A percentile compares a stretch with the other conserved stretches of the same genome.
Conservation (phyloP, 1,140 invertebrate species). For the Macrotrachela quadricornifera region DNA sequence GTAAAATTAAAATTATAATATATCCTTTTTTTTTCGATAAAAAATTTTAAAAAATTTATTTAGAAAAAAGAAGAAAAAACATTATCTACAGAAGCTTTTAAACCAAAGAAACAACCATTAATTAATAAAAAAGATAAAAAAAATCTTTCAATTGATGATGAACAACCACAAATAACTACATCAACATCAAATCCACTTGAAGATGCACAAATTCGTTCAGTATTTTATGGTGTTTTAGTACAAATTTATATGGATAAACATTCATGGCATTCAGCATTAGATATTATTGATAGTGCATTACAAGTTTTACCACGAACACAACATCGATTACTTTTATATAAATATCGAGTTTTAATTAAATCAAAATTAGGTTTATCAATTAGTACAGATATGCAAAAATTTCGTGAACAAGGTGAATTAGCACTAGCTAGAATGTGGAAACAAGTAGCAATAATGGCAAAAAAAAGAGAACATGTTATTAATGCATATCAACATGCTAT, state of each 20-base stretch:
- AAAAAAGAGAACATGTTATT: slow-evolving; percentile 20
- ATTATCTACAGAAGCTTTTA: too few relatives aligned
- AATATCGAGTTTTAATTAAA: slow-evolving; percentile 27
- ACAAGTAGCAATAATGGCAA: slow-evolving; percentile 22
- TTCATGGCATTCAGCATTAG: slow-evolving; percentile 22
- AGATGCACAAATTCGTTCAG: too few relatives aligned
- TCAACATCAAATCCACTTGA: too few relatives aligned
- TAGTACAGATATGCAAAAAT: slow-evolving; percentile 28
- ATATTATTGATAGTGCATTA: slow-evolving; percentile 26
- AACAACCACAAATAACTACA: slow-evolving; percentile 9
- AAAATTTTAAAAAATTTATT: too few relatives aligned
- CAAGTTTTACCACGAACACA: slow-evolving; percentile 26
- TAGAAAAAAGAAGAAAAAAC: too few relatives aligned
- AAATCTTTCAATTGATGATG: too few relatives aligned
- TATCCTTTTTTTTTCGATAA: too few relatives aligned
- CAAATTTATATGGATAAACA: slow-evolving; percentile 26
- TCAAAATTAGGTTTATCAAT: slow-evolving; percentile 24
- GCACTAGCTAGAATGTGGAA: slow-evolving; percentile 28
- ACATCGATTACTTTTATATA: slow-evolving; percentile 28
- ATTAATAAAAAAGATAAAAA: too few relatives aligned
- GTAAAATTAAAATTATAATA: too few relatives aligned
- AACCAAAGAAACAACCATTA: too few relatives aligned
- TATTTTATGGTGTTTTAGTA: slow-evolving; percentile 28
- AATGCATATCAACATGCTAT: slow-evolving; percentile 27
- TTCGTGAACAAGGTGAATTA: slow-evolving; percentile 27